Percentiles rank a stretch among this genome's conserved stretches.
Conservation (phyloP, 2,797 vertebrate species). For the Eospalax fontanierii region DNA sequence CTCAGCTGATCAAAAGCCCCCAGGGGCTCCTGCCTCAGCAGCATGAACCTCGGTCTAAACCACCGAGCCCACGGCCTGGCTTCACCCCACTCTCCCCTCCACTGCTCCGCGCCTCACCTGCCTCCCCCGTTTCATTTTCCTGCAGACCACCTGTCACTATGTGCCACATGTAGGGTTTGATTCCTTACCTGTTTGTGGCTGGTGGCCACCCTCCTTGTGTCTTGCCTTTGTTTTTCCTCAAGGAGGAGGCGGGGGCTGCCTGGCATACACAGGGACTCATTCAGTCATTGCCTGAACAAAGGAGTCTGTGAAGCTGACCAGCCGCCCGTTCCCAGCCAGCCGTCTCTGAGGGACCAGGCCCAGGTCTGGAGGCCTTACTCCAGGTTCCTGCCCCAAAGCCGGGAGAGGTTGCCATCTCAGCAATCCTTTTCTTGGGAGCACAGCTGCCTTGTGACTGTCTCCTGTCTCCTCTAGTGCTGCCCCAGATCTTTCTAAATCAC, state of each 20-base stretch:
- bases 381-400: not conserved
- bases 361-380: not conserved
- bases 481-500: not conserved
- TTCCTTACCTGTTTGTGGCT: not conserved
- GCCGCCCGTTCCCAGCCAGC: too few species aligned
- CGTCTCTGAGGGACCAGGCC: not conserved
- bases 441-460: not conserved
- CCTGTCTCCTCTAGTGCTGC: not conserved
- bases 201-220: not conserved
- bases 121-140: not conserved
- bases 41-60: not conserved
- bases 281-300: not conserved
- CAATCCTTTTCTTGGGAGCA: not conserved
- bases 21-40: not conserved
- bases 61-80: too few species aligned
- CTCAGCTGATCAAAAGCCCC: not conserved
- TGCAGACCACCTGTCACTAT: fast-evolving
- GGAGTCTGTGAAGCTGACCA: not conserved
- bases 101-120: not conserved
- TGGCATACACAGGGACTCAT: fast-evolving
- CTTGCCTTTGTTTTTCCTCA: fast-evolving
- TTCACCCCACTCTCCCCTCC: not conserved
- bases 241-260: not conserved
- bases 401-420: not conserved
- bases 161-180: fast-evolving